phyloP scores from a whole-genome alignment of 2,888 invertebrate species.

The Teleiodes luculella region DNA sequence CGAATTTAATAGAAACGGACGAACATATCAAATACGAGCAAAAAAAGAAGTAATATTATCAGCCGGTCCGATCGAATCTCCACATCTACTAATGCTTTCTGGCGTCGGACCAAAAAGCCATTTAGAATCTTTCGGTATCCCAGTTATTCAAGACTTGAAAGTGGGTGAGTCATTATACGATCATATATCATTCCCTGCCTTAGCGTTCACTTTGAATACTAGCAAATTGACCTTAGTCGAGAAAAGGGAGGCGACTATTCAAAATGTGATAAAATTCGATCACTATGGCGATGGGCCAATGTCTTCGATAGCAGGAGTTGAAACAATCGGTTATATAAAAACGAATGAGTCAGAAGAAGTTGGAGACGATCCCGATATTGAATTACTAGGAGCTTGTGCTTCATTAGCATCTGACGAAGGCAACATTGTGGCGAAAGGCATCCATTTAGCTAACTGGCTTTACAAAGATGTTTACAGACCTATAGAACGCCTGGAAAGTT shows the following conservation, averaged over 20 bases:
- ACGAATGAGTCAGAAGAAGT: constrained; percentile 75
- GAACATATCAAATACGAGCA: constrained; percentile 65
- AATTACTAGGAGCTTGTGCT: constrained; percentile 78
- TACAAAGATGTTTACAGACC: constrained; percentile 62
- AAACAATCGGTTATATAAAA: constrained; percentile 79
- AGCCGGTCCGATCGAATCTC: constrained; percentile 88
- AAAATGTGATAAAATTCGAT: constrained; percentile 52
- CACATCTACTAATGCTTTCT: constrained; percentile 84
- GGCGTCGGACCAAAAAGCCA: constrained; percentile 82
- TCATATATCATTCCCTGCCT: constrained; percentile 80
- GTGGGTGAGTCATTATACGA: constrained; percentile 85
- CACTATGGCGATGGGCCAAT: constrained; percentile 73
- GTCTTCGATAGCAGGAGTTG: constrained; percentile 75
- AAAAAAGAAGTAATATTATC: constrained; percentile 80
- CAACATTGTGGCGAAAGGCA: constrained; percentile 54
- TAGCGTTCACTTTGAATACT: constrained; percentile 74
- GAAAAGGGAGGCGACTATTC: constrained; percentile 45
- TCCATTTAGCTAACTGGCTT: constrained; percentile 58
- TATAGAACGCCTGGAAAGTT: constrained; percentile 63
- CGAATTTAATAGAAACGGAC: constrained; percentile 52
- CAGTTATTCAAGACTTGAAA: constrained; percentile 79
- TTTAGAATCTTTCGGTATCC: constrained; percentile 76
- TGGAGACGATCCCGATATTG: constrained; percentile 81
- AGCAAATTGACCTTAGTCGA: constrained; percentile 51
- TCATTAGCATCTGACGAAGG: constrained; percentile 79